Conservation (phyloP, 2,113 vertebrate species). For the Mungos mungo region DNA sequence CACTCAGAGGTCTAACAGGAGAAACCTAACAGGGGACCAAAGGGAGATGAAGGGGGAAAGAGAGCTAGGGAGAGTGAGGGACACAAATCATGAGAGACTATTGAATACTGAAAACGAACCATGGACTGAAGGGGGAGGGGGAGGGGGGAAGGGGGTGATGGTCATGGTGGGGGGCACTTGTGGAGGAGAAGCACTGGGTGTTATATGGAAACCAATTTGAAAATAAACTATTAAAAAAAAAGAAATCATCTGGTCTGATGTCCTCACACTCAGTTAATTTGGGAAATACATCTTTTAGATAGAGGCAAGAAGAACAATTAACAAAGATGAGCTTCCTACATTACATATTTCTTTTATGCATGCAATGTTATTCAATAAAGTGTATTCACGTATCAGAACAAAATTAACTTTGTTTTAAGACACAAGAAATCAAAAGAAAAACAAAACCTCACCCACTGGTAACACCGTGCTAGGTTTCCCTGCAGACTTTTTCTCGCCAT, state of each 20-base stretch:
- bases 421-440: background rate
- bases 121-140: no score
- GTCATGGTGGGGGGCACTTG: no score
- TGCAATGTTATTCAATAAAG: background rate
- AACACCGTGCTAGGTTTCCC: background rate
- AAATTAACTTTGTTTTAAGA: background rate
- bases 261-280: background rate
- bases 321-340: background rate
- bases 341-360: background rate
- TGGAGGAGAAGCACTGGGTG: no score
- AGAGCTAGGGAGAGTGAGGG: no score
- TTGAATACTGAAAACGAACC: no score
- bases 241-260: background rate
- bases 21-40: no score
- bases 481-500: background rate
- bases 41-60: no score
- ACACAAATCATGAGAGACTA: no score
- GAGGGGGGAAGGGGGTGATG: no score
- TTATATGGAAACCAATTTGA: no score
- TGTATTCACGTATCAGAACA: conserved; percentile 1
- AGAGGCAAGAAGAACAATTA: background rate
- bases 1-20: no score
- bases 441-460: background rate
- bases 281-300: conserved; percentile 31
- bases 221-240: no score